Percentiles rank a stretch among this genome's conserved stretches.
phyloP scores from a whole-genome alignment of 2,888 invertebrate species.

The Aricia artaxerxes region DNA sequence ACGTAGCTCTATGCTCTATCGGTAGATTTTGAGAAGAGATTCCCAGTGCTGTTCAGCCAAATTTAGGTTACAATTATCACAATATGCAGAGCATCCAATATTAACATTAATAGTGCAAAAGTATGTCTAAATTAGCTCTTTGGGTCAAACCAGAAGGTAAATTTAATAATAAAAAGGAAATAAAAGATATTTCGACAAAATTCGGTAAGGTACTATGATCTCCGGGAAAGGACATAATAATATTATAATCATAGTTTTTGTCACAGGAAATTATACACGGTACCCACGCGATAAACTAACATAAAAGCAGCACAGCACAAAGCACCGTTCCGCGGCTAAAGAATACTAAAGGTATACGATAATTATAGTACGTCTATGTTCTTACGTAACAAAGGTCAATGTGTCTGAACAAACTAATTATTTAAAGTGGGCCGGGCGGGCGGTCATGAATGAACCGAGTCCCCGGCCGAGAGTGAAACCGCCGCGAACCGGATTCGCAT shows the following conservation, averaged over 20 bases:
- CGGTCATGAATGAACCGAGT: slow-evolving; percentile 38
- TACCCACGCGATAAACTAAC: not conserved
- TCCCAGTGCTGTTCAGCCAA: no score
- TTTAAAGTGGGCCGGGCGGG: slow-evolving; percentile 29
- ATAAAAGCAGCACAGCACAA: not conserved
- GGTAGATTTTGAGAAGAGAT: no score
- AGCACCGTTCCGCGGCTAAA: not conserved
- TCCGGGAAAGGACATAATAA: not conserved
- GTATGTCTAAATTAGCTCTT: no score
- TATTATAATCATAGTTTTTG: not conserved
- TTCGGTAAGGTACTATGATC: not conserved
- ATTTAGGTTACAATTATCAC: no score
- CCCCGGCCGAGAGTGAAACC: slow-evolving; percentile 39
- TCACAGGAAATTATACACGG: not conserved
- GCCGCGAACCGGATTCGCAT: slow-evolving; percentile 40
- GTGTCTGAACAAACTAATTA: slow-evolving; percentile 30
- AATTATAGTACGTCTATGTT: not conserved
- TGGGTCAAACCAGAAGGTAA: no score
- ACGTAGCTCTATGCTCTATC: no score
- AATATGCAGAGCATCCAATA: no score
- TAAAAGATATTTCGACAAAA: not conserved
- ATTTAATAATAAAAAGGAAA: no score
- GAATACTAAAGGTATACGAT: not conserved
- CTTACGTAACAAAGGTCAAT: slow-evolving; percentile 26
- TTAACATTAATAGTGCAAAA: no score